Evolutionary conservation across 2,113 vertebrate genomes (phyloP).

Genomic region (chimpanzee (Pan troglodytes)): NHGRI_mPanTro3-v2.1_pri NC_072410.2:112204501-112205000

Average conservation of each 20-base stretch:
- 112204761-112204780: rapidly evolving
- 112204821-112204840: neutral
- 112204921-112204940: rapidly evolving
- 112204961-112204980: too few species aligned
- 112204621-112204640: conserved; percentile 86
- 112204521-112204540: neutral
- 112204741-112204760: neutral
- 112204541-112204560: neutral
- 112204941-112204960: neutral
- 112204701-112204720: conserved; percentile 96
- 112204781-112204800: neutral
- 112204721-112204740: neutral
- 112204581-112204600: neutral
- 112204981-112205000: too few species aligned
- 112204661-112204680: conserved; percentile 92
- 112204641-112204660: conserved; percentile 91
- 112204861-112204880: neutral
- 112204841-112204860: neutral
- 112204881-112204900: neutral
- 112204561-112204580: neutral
- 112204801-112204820: neutral
- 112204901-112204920: neutral
- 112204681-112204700: conserved; percentile 94
- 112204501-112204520: neutral
- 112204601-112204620: neutral